Evolutionary conservation across 2,113 vertebrate genomes (phyloP).

Genomic region (Chunga burmeisteri): DNA sequence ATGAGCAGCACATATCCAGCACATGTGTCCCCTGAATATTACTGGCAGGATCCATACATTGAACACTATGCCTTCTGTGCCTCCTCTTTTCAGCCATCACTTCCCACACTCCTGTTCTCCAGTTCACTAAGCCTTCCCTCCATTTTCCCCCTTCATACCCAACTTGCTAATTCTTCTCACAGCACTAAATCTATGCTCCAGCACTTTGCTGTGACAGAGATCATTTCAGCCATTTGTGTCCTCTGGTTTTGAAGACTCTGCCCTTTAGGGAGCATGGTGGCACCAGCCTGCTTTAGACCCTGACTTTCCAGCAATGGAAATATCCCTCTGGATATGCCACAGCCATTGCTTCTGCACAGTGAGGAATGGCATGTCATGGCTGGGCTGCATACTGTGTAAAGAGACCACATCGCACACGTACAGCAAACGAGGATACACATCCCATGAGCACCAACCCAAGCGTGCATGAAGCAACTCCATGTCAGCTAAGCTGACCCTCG

Average conservation of each 20-base stretch:
- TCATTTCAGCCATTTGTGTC: not conserved
- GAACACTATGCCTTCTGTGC: not conserved
- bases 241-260: not conserved
- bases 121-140: not conserved
- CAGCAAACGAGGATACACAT: not conserved
- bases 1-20: not conserved
- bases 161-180: not conserved
- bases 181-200: not conserved
- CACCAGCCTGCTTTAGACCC: not conserved
- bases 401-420: not conserved
- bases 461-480: not conserved
- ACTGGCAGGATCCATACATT: not conserved
- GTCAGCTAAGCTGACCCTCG: not conserved
- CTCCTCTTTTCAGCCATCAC: not conserved
- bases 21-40: rapidly evolving
- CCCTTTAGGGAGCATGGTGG: not conserved
- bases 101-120: not conserved
- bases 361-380: not conserved
- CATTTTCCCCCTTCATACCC: not conserved
- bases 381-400: not conserved
- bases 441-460: not conserved
- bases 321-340: not conserved
- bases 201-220: not conserved
- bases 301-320: not conserved
- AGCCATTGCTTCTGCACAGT: not conserved